A percentile compares a stretch with the other conserved stretches of the same genome.
phyloP scores from a whole-genome alignment of 2,888 invertebrate genomes.

The Amphipyra berbera region DNA sequence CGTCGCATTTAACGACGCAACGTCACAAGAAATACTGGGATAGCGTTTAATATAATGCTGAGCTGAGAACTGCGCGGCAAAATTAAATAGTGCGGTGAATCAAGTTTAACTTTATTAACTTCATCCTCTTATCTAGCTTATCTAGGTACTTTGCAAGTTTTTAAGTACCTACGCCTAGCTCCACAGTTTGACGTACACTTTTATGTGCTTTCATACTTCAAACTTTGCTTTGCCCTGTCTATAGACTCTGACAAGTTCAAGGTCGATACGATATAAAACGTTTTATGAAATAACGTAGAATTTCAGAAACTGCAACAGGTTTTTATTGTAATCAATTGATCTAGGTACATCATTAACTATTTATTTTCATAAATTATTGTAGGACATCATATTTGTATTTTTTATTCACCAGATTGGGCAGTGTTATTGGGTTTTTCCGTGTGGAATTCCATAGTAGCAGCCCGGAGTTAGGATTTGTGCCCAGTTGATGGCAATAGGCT shows the following conservation, averaged over 20 bases:
- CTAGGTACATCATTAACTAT: too few species aligned
- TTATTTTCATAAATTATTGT: too few species aligned
- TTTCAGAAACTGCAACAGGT: too few species aligned
- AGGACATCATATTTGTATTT: too few species aligned
- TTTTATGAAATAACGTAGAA: too few species aligned
- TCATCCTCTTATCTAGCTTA: constrained; percentile 32
- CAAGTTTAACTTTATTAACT: constrained; percentile 31
- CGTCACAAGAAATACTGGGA: neutral
- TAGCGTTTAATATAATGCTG: constrained; percentile 5
- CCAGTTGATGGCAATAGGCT: too few species aligned
- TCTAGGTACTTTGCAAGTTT: constrained; percentile 28
- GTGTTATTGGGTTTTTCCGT: too few species aligned
- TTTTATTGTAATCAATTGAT: too few species aligned
- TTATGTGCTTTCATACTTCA: constrained; percentile 6
- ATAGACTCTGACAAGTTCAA: neutral
- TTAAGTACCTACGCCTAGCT: constrained; percentile 17
- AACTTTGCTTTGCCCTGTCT: neutral
- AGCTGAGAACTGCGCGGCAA: constrained; percentile 5
- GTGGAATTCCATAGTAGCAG: too few species aligned
- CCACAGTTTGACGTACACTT: constrained; percentile 10
- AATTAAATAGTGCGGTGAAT: constrained; percentile 29
- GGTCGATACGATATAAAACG: neutral
- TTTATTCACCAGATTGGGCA: too few species aligned
- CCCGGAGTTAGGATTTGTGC: too few species aligned
- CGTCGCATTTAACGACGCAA: neutral